Evolutionary conservation across 1,140 invertebrate species (phyloP), one percentile per base, ranked within the genome.

Genomic region (Drosophila lacertosa): DNA sequence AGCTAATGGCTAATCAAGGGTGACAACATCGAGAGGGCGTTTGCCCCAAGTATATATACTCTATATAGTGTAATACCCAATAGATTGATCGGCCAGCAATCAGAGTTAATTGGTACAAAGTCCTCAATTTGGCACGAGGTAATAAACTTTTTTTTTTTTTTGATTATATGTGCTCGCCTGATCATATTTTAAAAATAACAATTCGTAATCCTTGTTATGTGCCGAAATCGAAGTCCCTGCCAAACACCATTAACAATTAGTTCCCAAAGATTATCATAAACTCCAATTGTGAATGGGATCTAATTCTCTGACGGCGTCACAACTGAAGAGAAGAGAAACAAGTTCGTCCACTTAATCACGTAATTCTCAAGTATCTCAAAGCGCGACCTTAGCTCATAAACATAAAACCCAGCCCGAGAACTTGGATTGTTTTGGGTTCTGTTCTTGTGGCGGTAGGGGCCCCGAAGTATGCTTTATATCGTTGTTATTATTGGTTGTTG

Each of bases 261-360:
- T 29, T 57, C 4, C 26, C 35, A 24, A n/a, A 35, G 67, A 66
- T 71, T 71, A 71, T 40, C n/a, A 71, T 51, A 18, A 63, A 33
- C 13, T 20, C n/a, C 11, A 32, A 53, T 29, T 69, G 16, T 51
- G 45, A 67, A 13, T 58, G 42, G 16, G 15, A 42, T 24, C 54
- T 47, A 58, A 66, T 66, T 40, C 42, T 37, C 42, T 47, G 2
- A 42, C 37, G 24, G 13, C 47, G 24, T 26, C 2, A 47, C 11
- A 20, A 20, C 39, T 42, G 16, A 50, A 42, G 3, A 51, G 42
- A 40, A 40, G 45, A 63, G 66, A 65, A 77, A 77, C 77, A 42
- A 53, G 65, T 68, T 48, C 53, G 68, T 54, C 81, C 81, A 86
- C 81, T 86, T 86, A 15, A 86, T 86, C 81, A 86, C 81, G 81